phyloP scores from a whole-genome alignment of 2,888 invertebrate species.

The Rhagonycha lutea region DNA sequence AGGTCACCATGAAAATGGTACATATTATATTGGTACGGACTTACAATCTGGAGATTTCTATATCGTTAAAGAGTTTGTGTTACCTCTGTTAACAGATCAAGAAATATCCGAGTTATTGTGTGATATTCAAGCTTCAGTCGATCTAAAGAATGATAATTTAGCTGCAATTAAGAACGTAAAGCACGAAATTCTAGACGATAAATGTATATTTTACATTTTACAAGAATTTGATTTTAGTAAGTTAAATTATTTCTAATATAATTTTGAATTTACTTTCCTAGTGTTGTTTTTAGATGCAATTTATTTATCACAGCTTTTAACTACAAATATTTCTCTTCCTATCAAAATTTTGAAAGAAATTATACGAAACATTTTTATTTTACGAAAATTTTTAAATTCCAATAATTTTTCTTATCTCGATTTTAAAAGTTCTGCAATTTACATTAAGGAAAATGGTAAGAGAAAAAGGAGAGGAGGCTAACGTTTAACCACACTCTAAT shows the following conservation, averaged over 20 bases:
- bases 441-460: slow-evolving; percentile 68
- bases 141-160: slow-evolving; percentile 72
- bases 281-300: slow-evolving; percentile 39
- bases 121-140: slow-evolving; percentile 54
- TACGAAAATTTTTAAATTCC: slow-evolving; percentile 77
- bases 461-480: neutral
- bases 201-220: slow-evolving; percentile 67
- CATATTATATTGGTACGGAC: neutral
- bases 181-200: slow-evolving; percentile 61
- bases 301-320: slow-evolving; percentile 54
- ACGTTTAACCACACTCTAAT: neutral
- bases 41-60: neutral
- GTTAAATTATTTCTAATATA: neutral
- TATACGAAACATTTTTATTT: slow-evolving; percentile 72
- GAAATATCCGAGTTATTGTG: slow-evolving; percentile 23
- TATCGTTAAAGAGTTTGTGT: neutral
- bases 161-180: slow-evolving; percentile 78
- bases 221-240: slow-evolving; percentile 69
- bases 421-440: slow-evolving; percentile 73
- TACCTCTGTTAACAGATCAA: neutral
- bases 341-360: slow-evolving; percentile 64
- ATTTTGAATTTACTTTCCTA: neutral
- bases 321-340: slow-evolving; percentile 58
- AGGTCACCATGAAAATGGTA: neutral
- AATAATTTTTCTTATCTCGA: slow-evolving; percentile 82